Conservation (phyloP, 2,113 vertebrate genomes). For the Chaetorhynchus papuensis region DNA sequence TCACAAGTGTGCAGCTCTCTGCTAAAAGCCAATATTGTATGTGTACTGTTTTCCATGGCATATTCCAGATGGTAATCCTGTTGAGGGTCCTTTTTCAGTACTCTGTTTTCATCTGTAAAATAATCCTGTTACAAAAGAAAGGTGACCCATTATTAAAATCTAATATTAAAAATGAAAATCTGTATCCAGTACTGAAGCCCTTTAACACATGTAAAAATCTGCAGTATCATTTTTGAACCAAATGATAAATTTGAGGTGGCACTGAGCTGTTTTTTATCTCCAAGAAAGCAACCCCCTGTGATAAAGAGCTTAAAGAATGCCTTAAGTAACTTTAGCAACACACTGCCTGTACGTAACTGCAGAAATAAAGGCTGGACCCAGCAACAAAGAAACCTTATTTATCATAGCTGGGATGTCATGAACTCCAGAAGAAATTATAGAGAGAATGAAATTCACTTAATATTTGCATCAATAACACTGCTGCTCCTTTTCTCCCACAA, state of each 20-base stretch:
- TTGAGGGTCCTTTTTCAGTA: slow-evolving; percentile 76
- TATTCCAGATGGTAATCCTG: slow-evolving; percentile 85
- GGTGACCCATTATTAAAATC: neutral
- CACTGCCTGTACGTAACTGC: rapidly evolving
- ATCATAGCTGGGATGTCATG: neutral
- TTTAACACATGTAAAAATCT: neutral
- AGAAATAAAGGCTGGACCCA: neutral
- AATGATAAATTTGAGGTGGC: neutral
- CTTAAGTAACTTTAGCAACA: neutral
- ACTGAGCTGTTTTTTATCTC: neutral
- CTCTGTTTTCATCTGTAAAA: slow-evolving; percentile 78
- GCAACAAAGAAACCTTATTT: neutral
- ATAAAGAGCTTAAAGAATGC: neutral
- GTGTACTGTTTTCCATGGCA: slow-evolving; percentile 83
- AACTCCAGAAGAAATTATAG: neutral
- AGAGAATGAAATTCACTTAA: neutral
- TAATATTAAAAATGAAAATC: neutral
- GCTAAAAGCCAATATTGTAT: slow-evolving; percentile 81
- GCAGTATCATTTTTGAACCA: neutral
- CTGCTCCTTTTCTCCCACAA: neutral
- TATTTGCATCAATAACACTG: neutral
- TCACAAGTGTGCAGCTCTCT: slow-evolving; percentile 84
- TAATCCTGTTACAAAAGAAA: slow-evolving; percentile 77
- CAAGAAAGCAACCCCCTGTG: neutral
- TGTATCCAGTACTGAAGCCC: neutral